Evolutionary conservation across 1,140 invertebrate species (phyloP).

Genomic region (Meteorus sp.): DNA sequence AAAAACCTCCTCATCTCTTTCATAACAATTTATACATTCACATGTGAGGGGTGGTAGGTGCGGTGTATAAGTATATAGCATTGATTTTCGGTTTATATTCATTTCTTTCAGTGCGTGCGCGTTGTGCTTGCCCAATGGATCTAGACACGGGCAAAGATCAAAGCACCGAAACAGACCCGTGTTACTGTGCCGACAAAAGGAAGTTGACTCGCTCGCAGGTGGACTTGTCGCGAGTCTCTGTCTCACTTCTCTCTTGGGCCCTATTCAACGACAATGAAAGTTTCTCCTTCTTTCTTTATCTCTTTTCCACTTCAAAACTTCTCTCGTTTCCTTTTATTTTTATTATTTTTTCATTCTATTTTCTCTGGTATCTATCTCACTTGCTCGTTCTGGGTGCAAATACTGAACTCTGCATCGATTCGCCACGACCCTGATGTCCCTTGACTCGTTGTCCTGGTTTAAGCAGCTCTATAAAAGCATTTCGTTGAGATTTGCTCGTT

Average conservation of each 20-base stretch:
- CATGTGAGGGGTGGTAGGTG: no score
- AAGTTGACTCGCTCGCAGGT: conserved; percentile 21
- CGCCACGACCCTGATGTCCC: not conserved
- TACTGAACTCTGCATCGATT: no score
- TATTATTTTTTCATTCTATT: no score
- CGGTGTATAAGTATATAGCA: not conserved
- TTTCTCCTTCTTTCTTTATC: not conserved
- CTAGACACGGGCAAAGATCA: conserved; percentile 17
- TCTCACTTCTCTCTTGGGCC: not conserved
- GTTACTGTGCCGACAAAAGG: conserved; percentile 20
- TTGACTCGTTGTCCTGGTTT: not conserved
- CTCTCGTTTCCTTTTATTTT: not conserved
- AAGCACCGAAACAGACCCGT: conserved; percentile 20
- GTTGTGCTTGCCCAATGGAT: conserved; percentile 7
- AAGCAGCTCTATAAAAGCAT: not conserved
- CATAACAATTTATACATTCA: not conserved
- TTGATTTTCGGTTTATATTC: no score
- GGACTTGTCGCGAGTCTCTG: conserved; percentile 21
- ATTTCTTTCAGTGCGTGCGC: no score
- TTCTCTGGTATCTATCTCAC: no score
- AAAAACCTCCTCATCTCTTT: no score
- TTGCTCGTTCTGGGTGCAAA: not conserved
- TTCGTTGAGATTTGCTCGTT: not conserved
- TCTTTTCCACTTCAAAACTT: not conserved
- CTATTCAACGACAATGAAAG: not conserved